Evolutionary conservation across 2,888 invertebrate species (phyloP).

Genomic region (Carterocephalus palaemon): DNA sequence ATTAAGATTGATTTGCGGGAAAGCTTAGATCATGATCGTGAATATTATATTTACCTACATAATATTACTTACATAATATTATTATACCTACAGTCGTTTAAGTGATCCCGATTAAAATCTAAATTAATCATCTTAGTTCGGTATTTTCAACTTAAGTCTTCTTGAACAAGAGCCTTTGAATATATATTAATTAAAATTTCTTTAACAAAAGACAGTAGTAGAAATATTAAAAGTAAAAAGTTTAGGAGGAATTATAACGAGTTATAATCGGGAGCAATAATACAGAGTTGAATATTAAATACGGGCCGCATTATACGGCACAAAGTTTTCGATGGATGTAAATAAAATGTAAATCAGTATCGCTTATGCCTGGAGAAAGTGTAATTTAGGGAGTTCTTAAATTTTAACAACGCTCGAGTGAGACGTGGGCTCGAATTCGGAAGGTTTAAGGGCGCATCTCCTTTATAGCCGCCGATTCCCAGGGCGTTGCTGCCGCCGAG

Average conservation of each 20-base stretch:
- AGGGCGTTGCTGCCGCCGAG: conserved; percentile 36
- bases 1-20: no score
- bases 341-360: conserved; percentile 44
- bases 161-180: conserved; percentile 29
- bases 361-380: conserved; percentile 35
- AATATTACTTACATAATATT: neutral
- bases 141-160: conserved; percentile 44
- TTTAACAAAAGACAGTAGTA: conserved; percentile 11
- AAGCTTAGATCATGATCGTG: no score
- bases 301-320: no score
- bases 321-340: conserved; percentile 29
- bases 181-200: conserved; percentile 27
- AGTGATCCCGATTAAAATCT: conserved; percentile 43
- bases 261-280: conserved; percentile 9
- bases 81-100: conserved; percentile 32
- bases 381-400: conserved; percentile 50
- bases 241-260: conserved; percentile 6
- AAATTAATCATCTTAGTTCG: conserved; percentile 47
- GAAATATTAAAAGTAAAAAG: conserved; percentile 11
- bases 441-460: conserved; percentile 28
- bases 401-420: conserved; percentile 50
- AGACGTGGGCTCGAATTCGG: conserved; percentile 38
- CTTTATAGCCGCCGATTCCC: conserved; percentile 36
- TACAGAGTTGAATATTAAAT: conserved; percentile 15
- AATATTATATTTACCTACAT: neutral